These are phyloP conservation scores for Protophormia terraenovae DNA, from an alignment of 2,888 invertebrate species.

Conservation along the genomic window DNA sequence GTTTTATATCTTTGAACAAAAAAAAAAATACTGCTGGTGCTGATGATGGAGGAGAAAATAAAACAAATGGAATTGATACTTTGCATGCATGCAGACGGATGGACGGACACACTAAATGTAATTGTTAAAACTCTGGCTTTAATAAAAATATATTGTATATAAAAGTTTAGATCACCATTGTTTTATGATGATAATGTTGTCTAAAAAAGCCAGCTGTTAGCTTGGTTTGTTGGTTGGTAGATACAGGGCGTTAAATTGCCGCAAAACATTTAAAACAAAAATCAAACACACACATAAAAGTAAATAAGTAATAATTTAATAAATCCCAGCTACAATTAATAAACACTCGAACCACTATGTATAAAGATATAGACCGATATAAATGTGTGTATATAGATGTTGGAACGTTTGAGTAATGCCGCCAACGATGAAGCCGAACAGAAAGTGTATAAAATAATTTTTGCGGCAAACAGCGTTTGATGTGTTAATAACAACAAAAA, in stretches of 20 bases:
- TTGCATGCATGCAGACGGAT: conserved; percentile 21
- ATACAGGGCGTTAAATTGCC: conserved; percentile 54
- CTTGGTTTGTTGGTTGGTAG: neutral
- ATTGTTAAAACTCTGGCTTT: conserved; percentile 6
- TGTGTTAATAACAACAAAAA: conserved; percentile 48
- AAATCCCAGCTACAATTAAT: conserved; percentile 55
- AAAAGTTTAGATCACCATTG: neutral
- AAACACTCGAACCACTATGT: neutral
- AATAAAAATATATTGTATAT: neutral
- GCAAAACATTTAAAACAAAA: conserved; percentile 39
- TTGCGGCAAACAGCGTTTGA: conserved; percentile 55
- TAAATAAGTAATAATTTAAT: conserved; percentile 56
- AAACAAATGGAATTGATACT: conserved; percentile 50
- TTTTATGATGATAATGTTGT: neutral
- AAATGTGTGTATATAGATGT: neutral
- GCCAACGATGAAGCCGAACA: conserved; percentile 11
- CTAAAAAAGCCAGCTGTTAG: conserved; percentile 26
- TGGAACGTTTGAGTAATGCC: conserved; percentile 45
- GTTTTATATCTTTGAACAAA: neutral
- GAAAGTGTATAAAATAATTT: conserved; percentile 40
- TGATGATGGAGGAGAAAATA: neutral
- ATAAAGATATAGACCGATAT: neutral
- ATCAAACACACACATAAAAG: neutral
- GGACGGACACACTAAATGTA: neutral
- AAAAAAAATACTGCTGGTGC: neutral